Conservation (phyloP, 2,888 invertebrate species). For the Gymnoscelis rufifasciata region DNA sequence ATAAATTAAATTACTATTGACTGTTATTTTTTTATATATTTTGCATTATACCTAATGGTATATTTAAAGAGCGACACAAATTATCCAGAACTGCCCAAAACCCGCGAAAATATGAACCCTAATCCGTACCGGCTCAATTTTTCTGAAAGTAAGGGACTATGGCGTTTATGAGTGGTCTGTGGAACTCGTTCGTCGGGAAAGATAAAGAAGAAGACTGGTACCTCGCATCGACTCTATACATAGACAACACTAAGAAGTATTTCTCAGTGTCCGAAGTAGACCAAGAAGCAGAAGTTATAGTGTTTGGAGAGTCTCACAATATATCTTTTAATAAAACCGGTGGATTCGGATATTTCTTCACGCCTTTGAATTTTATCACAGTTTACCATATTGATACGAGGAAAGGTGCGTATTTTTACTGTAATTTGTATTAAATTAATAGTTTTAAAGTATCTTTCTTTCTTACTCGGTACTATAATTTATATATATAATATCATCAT, state of each 20-base stretch:
- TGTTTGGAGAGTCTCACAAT: constrained; percentile 76
- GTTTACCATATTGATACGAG: constrained; percentile 81
- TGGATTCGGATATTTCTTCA: constrained; percentile 76
- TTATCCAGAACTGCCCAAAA: neutral
- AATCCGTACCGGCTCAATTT: constrained; percentile 19
- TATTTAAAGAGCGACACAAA: constrained; percentile 8
- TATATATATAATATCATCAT: too few species aligned
- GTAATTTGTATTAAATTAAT: neutral
- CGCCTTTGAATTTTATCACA: constrained; percentile 80
- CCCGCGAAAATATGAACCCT: neutral
- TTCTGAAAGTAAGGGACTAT: constrained; percentile 55
- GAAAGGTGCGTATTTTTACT: constrained; percentile 77
- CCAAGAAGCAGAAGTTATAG: constrained; percentile 79
- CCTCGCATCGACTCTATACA: constrained; percentile 72
- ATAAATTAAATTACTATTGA: too few species aligned
- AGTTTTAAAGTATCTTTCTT: too few species aligned
- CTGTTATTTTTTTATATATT: too few species aligned
- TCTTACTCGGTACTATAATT: too few species aligned
- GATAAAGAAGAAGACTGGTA: constrained; percentile 62
- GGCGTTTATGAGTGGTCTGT: constrained; percentile 73
- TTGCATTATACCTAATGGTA: too few species aligned
- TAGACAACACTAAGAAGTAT: constrained; percentile 79
- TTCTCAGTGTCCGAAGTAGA: constrained; percentile 84
- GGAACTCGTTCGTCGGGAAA: constrained; percentile 72
- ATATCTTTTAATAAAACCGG: constrained; percentile 68